Evolutionary conservation across 2,888 invertebrate genomes (phyloP).

Genomic region (Phasia obesa): DNA sequence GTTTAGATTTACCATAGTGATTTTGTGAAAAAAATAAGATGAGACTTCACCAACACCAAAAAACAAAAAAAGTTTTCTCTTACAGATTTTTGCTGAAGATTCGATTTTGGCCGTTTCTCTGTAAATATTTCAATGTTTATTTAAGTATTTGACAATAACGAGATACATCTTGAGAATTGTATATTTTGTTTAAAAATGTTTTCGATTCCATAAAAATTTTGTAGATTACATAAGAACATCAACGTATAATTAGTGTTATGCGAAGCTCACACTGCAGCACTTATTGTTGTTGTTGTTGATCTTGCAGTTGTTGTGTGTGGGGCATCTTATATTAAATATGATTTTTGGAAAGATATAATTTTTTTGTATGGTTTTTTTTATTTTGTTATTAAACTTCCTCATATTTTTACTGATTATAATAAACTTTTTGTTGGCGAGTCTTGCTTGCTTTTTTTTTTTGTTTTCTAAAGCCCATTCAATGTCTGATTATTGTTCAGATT

Average conservation of each 20-base stretch:
- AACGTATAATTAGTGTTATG: conserved; percentile 24
- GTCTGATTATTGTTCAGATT: conserved; percentile 54
- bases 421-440: not conserved
- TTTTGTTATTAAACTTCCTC: conserved; percentile 45
- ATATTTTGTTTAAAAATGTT: conserved; percentile 50
- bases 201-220: conserved; percentile 54
- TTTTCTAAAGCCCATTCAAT: conserved; percentile 37
- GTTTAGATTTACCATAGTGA: conserved; percentile 61
- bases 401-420: conserved; percentile 56
- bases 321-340: conserved; percentile 54
- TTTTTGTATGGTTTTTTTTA: conserved; percentile 10
- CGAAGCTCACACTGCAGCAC: conserved; percentile 5
- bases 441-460: conserved; percentile 11
- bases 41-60: conserved; percentile 4
- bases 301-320: conserved; percentile 30
- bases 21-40: conserved; percentile 27
- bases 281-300: conserved; percentile 18
- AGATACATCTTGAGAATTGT: conserved; percentile 36
- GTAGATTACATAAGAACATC: conserved; percentile 59
- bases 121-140: conserved; percentile 50
- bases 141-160: conserved; percentile 52
- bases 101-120: conserved; percentile 35
- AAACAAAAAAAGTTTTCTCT: conserved; percentile 1
- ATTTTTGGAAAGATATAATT: conserved; percentile 40
- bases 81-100: conserved; percentile 57